phyloP scores from a whole-genome alignment of 1,140 invertebrate species.

The Cataglyphis hispanica region DNA sequence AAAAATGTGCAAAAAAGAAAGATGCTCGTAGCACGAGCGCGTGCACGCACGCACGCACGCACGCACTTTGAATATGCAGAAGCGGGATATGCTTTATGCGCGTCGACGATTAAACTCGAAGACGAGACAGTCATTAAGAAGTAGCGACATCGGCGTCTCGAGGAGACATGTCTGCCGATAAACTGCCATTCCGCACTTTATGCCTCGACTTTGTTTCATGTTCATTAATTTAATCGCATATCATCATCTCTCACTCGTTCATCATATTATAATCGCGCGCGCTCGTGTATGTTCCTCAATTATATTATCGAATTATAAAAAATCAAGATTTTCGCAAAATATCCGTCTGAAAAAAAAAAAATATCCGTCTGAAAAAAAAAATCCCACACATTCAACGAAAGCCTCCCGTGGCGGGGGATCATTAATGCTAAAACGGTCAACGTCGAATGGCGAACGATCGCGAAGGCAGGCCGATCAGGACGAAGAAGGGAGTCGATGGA shows the following conservation, averaged over 20 bases:
- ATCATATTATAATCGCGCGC: background rate
- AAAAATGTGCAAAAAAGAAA: constrained; percentile 19
- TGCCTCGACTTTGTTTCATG: background rate
- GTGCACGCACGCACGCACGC: constrained; percentile 56
- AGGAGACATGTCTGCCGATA: constrained; percentile 81
- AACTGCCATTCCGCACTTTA: constrained; percentile 37
- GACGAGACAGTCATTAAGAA: constrained; percentile 86
- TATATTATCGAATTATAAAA: background rate
- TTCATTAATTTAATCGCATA: background rate
- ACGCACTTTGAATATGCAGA: constrained; percentile 84
- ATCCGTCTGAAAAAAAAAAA: background rate
- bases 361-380: background rate
- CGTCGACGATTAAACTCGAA: constrained; percentile 85
- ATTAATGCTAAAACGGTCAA: constrained; percentile 15
- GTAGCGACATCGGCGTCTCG: constrained; percentile 83
- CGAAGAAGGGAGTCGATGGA: constrained; percentile 12
- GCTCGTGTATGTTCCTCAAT: background rate
- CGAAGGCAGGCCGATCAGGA: background rate
- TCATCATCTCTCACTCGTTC: background rate
- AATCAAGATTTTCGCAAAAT: background rate
- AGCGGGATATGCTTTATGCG: constrained; percentile 84
- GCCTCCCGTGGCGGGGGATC: background rate
- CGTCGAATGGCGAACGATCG: background rate
- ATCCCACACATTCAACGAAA: background rate
- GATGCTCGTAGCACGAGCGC: constrained; percentile 70